Evolutionary conservation across 1,140 invertebrate genomes (phyloP), one percentile per base, ranked within the genome.

Genomic region (Drosophila punjabiensis): DNA sequence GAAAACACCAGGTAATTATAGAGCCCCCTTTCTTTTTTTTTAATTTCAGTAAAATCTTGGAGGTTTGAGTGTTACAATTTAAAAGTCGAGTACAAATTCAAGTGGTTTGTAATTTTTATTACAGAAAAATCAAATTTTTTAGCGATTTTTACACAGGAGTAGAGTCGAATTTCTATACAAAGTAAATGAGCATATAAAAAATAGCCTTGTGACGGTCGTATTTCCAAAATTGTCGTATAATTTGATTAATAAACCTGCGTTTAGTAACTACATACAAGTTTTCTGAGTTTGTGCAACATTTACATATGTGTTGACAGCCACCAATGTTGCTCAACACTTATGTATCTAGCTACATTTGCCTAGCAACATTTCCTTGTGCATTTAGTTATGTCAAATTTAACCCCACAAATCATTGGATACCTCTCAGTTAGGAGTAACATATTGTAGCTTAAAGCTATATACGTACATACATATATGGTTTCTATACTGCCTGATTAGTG

Each of bases 1-100:
- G 20, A 83, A 88, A 18, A 67, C 64, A 8, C 50, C 79, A 86
- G 86, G 86, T 91, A 82, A 66, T 24, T 55, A 41, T 8, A 11
- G 24, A 16, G 20, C 9, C 3, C 14, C 3, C 14, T 0, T 1
- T 9, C 1, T 2, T 4, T 41, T n/a, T 43, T n/a, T 10, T 9
- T n/a, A 1, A 41, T 7, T 43, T 43, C 1, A 45, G 20, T 9
- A 3, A 45, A 11, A 11, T 20, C 2, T 20, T 20, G n/a, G 5
- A 45, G 43, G 43, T 43, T 18, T n/a, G 4, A 18, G 4, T 0
- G 41, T 43, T 43, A 10, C 1, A 43, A 43, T 6, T 16, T 39
- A 8, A 3, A 9, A 41, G 16, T n/a, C n/a, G 6, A 39, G 5
- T 39, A 20, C 9, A 45, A 45, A 5, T 11, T 2, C 0, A 7